phyloP scores from a whole-genome alignment of 2,888 invertebrate species.

The Syrista parreyssii region DNA sequence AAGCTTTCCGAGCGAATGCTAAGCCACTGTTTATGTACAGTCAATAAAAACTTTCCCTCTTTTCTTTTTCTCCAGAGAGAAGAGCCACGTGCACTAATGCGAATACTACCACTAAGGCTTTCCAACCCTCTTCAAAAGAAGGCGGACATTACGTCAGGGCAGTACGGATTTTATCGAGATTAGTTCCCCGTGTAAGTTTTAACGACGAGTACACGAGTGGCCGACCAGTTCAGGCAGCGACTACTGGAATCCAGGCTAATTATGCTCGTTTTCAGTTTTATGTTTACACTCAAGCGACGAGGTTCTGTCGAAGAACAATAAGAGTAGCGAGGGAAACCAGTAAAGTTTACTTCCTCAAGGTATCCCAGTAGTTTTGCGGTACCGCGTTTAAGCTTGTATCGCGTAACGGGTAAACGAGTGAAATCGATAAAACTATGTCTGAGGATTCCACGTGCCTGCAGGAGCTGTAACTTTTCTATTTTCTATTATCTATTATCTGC shows the following conservation, averaged over 20 bases:
- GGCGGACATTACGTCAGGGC: background rate
- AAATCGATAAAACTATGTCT: background rate
- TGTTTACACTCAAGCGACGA: constrained; percentile 5
- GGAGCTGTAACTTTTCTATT: background rate
- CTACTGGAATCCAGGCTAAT: constrained; percentile 15
- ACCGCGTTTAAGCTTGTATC: background rate
- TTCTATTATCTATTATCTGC: background rate
- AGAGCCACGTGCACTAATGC: background rate
- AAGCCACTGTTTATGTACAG: constrained; percentile 22
- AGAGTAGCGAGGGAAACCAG: background rate
- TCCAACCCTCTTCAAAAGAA: background rate
- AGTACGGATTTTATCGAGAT: constrained; percentile 21
- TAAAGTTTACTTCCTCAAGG: background rate
- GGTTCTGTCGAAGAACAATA: background rate
- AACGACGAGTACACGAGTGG: constrained; percentile 12
- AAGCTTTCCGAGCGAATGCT: constrained; percentile 10
- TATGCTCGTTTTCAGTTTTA: constrained; percentile 25
- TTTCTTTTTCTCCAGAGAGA: background rate
- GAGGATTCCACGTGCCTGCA: background rate
- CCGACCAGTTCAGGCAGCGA: constrained; percentile 1
- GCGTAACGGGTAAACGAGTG: background rate
- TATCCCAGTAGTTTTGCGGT: background rate
- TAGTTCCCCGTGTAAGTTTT: constrained; percentile 16
- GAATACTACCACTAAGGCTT: background rate
- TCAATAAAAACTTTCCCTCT: constrained; percentile 23